Base-by-base conservation (phyloP, 2,888 invertebrate species). In the Platerodrilus igneus region DNA sequence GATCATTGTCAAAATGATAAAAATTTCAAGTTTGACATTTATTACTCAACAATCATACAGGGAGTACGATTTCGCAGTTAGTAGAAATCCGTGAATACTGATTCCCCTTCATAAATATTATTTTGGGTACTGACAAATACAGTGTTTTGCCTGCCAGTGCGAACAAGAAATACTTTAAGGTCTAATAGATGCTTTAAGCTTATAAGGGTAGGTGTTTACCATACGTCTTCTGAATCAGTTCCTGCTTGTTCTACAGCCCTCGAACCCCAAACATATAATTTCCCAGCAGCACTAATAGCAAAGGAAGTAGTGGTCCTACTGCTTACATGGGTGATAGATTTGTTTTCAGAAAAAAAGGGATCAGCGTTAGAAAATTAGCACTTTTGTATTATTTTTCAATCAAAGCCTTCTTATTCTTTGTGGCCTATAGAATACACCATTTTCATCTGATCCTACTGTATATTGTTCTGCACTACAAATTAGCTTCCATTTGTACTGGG, bases 391-490 rank as follows among this genome's bases (percentile, higher is more conserved):
- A 63, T 11, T 79, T 71, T 1, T 94, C 95, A 71, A 0, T 96
- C 96, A 43, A 63, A 71, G 64, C 94, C 77, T n/a, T 95, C 95
- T 61, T 96, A 95, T 55, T 92, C 90, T 55, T 83, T 81, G 5
- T 94, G 76, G 0, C 96, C 96, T 43, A 95, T 71, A 0, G 82
- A 78, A 60, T 80, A 86, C 8, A 48, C 80, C 79, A 51, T 81
- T 74, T 13, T 70, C 69, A 52, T 81, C 78, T 17, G 94, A 69
- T 0, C 87, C 85, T 14, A 97, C 66, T 1, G 91, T 83, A 66
- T 96, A 95, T 67, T 99, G 96, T 56, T 89, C 88, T 0, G 93
- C 95, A 27, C 85, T 81, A 29, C 79, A 75, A 14, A 92, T 79
- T 30, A 72, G 68, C 20, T 63, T 64, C 86, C 86, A 90, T 4